Conservation (phyloP, 2,797 vertebrate genomes). For the Macropus fuliginosus region DNA sequence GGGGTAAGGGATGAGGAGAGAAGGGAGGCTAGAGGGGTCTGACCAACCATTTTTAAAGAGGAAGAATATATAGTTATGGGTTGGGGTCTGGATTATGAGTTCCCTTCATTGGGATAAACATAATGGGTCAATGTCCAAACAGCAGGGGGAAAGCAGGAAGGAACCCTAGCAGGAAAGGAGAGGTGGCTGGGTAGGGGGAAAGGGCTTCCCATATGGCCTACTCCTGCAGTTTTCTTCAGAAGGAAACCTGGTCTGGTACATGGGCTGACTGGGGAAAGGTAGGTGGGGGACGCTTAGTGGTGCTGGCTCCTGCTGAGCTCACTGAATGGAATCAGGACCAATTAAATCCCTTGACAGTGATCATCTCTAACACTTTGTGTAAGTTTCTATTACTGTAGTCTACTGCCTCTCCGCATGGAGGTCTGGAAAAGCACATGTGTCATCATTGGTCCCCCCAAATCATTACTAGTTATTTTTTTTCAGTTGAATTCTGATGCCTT, state of each 20-base stretch:
- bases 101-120: neutral
- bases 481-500: no score
- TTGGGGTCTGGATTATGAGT: neutral
- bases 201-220: neutral
- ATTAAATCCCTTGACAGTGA: no score
- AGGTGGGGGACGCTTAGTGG: no score
- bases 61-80: neutral
- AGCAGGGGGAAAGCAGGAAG: neutral
- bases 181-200: neutral
- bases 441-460: no score
- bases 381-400: no score
- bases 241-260: neutral
- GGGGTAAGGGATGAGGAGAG: fast-evolving
- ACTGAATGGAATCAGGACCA: no score
- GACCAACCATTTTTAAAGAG: neutral
- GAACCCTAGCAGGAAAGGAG: neutral
- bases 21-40: neutral
- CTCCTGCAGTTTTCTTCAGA: neutral
- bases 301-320: no score
- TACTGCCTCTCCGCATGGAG: no score
- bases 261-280: neutral
- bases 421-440: no score
- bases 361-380: no score
- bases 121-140: neutral
- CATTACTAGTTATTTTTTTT: no score